phyloP scores from a whole-genome alignment of 2,113 vertebrate genomes.

The Sphaerodactylus townsendi region DNA sequence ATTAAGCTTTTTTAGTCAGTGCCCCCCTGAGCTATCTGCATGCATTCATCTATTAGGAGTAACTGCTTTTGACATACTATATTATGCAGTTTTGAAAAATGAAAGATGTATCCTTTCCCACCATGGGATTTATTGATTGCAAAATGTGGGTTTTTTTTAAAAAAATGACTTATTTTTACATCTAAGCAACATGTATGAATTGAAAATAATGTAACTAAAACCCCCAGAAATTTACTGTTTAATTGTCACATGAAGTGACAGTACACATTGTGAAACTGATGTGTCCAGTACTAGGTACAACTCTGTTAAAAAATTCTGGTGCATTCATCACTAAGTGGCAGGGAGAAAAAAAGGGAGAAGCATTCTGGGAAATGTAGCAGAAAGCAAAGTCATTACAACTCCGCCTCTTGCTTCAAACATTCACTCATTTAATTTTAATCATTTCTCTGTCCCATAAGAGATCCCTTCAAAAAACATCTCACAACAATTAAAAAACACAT shows the following conservation, averaged over 20 bases:
- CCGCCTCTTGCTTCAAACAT: background rate
- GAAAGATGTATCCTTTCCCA: constrained; percentile 34
- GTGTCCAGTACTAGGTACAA: background rate
- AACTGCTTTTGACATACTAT: constrained; percentile 53
- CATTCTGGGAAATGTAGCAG: background rate
- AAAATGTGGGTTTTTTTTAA: constrained; percentile 59
- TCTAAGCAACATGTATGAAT: constrained; percentile 42
- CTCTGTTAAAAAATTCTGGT: constrained; percentile 4
- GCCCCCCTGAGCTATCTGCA: too few species aligned
- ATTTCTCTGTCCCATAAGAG: too few species aligned
- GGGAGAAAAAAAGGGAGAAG: background rate
- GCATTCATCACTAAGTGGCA: constrained; percentile 20
- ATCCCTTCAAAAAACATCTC: too few species aligned
- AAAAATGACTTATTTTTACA: constrained; percentile 49
- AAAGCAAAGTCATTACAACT: background rate
- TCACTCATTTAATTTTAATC: background rate
- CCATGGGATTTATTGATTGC: constrained; percentile 56
- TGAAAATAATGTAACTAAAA: constrained; percentile 44
- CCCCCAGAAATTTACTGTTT: constrained; percentile 53
- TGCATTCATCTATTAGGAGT: too few species aligned
- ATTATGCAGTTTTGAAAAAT: constrained; percentile 16
- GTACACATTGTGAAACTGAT: constrained; percentile 18
- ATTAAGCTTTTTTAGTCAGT: too few species aligned
- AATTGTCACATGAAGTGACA: constrained; percentile 23
- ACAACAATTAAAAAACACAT: too few species aligned